phyloP scores from a whole-genome alignment of 2,888 invertebrate species.

The Epinotia ramella region DNA sequence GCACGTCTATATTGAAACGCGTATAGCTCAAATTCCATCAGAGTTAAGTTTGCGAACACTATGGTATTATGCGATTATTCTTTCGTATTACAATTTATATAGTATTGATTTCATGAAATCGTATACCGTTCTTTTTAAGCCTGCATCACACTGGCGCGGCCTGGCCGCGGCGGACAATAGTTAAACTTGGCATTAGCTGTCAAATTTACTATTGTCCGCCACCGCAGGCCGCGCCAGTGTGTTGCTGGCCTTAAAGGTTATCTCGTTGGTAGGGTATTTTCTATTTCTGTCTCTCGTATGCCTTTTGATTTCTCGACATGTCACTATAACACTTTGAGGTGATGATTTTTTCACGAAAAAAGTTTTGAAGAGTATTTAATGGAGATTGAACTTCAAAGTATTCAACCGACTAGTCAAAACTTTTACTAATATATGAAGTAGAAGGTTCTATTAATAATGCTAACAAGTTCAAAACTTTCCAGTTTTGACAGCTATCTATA shows the following conservation, averaged over 20 bases:
- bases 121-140: conserved; percentile 30
- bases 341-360: no score
- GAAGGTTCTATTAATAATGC: background rate
- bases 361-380: background rate
- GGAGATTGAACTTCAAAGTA: background rate
- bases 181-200: no score
- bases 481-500: conserved; percentile 7
- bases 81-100: conserved; percentile 8
- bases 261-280: no score
- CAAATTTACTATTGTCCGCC: no score
- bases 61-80: conserved; percentile 13
- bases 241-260: no score
- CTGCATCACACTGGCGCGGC: no score
- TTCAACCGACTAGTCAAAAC: conserved; percentile 7
- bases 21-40: conserved; percentile 14
- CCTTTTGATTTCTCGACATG: no score
- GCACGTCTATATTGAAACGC: background rate
- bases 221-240: no score
- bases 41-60: background rate
- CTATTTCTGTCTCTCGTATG: no score
- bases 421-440: background rate
- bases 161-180: no score
- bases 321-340: no score
- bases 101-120: conserved; percentile 27
- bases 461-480: background rate